Evolutionary conservation across 2,797 vertebrate genomes (phyloP), one percentile per base, ranked within the genome.

Genomic region (Lateolabrax maculatus): DNA sequence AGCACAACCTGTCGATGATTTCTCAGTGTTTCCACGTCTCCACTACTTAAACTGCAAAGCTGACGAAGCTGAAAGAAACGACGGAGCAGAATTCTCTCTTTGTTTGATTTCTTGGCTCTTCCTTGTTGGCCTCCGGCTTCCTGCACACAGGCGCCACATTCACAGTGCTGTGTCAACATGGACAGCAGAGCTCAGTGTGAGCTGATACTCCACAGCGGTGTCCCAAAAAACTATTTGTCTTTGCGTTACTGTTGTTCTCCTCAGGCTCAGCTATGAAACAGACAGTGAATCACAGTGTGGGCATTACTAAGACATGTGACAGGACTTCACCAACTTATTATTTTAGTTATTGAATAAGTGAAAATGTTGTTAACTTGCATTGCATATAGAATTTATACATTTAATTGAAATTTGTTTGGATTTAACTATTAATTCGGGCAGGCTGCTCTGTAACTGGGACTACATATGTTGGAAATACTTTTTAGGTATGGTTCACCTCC

Each of bases 121-220:
- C 63, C 70, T 44, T 34, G 31, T 53, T 2, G n/a, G 37, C 55
- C 48, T 3, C 53, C 5, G 8, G 69, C 71, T 77, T 58, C 49
- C 53, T 1, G 2, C 71, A 37, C 1, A 70, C 65, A 81, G 75
- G 27, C 86, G 46, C 37, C 72, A 79, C 64, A 84, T 82, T 76
- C 80, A 83, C 83, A 78, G 31, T 10, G 5, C 75, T 85, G 49
- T 81, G 91, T 91, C 84, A 88, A 84, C 77, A 90, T 18, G 25
- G 71, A 83, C 73, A 64, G 76, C 69, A 31, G 51, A 61, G 39
- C 83, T 75, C 79, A n/a, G 67, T 75, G 57, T 48, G 66, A 75
- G 67, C 61, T 8, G 6, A 61, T 56, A 12, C 39, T 70, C 56
- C 65, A 46, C 85, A 23, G 62, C 1, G 15, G 49, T 34, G 48